Evolutionary conservation across 2,888 invertebrate species (phyloP).

Genomic region (Leucophenga maculata): DNA sequence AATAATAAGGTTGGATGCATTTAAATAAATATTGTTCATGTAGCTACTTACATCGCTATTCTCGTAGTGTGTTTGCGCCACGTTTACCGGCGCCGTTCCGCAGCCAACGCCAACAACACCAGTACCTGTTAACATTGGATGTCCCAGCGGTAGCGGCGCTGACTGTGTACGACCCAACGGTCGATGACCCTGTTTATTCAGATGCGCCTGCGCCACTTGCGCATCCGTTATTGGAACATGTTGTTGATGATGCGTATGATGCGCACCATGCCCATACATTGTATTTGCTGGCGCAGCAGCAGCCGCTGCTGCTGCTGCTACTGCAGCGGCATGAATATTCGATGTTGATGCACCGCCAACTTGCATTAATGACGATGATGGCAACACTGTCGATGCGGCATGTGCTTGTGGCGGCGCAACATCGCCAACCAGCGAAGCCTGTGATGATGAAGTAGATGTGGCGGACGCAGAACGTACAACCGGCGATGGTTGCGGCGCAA

Average conservation of each 20-base stretch:
- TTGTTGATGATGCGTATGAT: conserved; percentile 38
- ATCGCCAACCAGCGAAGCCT: conserved; percentile 67
- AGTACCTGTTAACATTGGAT: conserved; percentile 81
- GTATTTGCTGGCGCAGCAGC: conserved; percentile 70
- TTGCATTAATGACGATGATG: conserved; percentile 55
- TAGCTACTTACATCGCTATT: conserved; percentile 70
- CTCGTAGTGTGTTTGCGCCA: conserved; percentile 72
- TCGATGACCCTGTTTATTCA: conserved; percentile 82
- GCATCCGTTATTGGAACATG: conserved; percentile 77
- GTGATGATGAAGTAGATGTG: conserved; percentile 69
- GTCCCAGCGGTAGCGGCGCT: conserved; percentile 90
- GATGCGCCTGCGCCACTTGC: conserved; percentile 79
- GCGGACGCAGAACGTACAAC: conserved; percentile 73
- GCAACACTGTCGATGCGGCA: conserved; percentile 61
- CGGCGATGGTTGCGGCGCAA: conserved; percentile 71
- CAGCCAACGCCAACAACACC: conserved; percentile 56
- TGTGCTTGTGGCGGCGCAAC: conserved; percentile 70
- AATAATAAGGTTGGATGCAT: not conserved
- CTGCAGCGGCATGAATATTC: conserved; percentile 44
- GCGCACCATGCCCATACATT: conserved; percentile 64
- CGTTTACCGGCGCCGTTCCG: conserved; percentile 66
- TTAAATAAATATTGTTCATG: not conserved
- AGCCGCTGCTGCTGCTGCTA: conserved; percentile 49
- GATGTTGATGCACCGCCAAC: conserved; percentile 32
- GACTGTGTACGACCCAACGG: conserved; percentile 95